Percentiles rank a stretch among this genome's conserved stretches.
These are phyloP conservation scores for Eolophus roseicapilla DNA, from an alignment of 2,113 vertebrate genomes.

Conservation along the genomic window DNA sequence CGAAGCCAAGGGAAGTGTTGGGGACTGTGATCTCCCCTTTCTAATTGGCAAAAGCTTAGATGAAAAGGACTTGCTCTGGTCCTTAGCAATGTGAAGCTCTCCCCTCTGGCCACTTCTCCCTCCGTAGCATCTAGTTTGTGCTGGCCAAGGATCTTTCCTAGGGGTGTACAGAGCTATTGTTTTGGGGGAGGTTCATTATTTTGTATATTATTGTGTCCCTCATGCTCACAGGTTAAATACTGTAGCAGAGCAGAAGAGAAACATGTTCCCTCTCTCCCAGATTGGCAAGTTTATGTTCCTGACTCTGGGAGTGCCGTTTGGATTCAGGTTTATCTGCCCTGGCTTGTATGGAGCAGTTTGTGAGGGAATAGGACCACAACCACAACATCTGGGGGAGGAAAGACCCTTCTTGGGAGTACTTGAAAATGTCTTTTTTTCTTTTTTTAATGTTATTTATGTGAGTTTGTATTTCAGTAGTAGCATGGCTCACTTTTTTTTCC, in stretches of 20 bases:
- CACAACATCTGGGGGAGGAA: background rate
- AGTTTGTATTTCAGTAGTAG: background rate
- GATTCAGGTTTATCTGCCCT: background rate
- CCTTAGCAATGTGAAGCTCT: background rate
- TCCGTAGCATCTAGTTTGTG: background rate
- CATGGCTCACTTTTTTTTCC: background rate
- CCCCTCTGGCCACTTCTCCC: background rate
- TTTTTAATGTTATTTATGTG: background rate
- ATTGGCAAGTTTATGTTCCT: background rate
- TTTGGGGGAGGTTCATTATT: background rate
- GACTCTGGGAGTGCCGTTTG: background rate
- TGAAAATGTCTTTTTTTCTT: background rate
- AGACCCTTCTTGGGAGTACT: background rate
- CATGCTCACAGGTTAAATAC: background rate
- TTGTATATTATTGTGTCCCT: background rate
- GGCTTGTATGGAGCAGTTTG: background rate
- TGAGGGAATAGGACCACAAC: background rate
- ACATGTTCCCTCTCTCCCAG: background rate
- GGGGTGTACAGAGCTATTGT: background rate
- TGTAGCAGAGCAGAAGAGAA: background rate
- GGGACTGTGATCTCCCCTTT: background rate
- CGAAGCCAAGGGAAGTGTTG: background rate
- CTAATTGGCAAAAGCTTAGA: background rate
- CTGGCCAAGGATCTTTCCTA: background rate
- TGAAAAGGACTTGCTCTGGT: background rate